These are phyloP conservation scores for Eupeodes luniger DNA, from an alignment of 2,888 invertebrate species.

Conservation along the genomic window DNA sequence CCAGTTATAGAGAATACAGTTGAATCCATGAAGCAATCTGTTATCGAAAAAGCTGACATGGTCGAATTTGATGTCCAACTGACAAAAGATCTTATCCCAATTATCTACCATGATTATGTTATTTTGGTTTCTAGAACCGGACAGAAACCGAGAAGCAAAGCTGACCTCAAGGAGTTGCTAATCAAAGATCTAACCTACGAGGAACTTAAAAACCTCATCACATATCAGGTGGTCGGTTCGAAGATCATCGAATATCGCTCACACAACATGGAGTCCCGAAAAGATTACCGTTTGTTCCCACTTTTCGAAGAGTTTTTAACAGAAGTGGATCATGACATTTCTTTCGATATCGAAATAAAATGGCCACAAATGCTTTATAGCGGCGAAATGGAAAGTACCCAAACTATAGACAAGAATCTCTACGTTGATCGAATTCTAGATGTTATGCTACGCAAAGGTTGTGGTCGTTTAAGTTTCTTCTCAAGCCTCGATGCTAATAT, in stretches of 20 bases:
- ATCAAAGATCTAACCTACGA: constrained; percentile 96
- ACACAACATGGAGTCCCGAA: constrained; percentile 90
- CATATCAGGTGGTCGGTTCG: constrained; percentile 92
- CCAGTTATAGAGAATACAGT: constrained; percentile 95
- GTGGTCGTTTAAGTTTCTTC: constrained; percentile 94
- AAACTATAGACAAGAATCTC: constrained; percentile 93
- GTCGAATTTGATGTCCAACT: constrained; percentile 99
- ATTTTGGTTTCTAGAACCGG: constrained; percentile 93
- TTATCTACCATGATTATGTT: constrained; percentile 97
- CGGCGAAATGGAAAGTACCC: constrained; percentile 92
- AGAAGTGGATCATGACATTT: constrained; percentile 91
- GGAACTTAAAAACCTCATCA: constrained; percentile 95
- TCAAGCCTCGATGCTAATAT: constrained; percentile 98
- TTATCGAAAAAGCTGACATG: constrained; percentile 96
- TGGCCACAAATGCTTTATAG: constrained; percentile 95
- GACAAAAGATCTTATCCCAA: constrained; percentile 96
- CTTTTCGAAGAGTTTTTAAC: constrained; percentile 93
- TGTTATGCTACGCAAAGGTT: constrained; percentile 91
- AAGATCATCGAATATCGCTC: constrained; percentile 88
- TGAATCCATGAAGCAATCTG: constrained; percentile 95
- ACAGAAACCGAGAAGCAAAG: constrained; percentile 88
- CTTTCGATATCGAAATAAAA: constrained; percentile 98
- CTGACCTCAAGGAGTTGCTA: constrained; percentile 95
- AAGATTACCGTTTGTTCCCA: constrained; percentile 97
- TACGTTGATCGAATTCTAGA: constrained; percentile 95